Evolutionary conservation across 2,888 invertebrate genomes (phyloP), one percentile per base, ranked within the genome.

Genomic region (Chaetogeoica ovagalla): DNA sequence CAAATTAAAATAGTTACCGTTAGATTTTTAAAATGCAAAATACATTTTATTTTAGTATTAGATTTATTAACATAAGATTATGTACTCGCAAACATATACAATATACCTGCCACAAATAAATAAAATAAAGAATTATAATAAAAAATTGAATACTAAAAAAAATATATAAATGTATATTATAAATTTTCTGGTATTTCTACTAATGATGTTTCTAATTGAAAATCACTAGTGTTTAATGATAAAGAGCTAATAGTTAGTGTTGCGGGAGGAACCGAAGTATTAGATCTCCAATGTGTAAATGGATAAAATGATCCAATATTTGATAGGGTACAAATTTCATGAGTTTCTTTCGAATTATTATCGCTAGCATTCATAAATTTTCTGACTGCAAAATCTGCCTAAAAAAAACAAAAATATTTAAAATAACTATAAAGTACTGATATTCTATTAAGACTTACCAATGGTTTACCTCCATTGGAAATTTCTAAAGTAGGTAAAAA

Each of bases 401-500:
- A 57, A 63, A 39, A 55, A 43, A 19, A 23, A 30, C 52, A 63
- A 52, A 52, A 60, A 52, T 60, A 76, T n/a, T 19, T 55, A n/a
- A 62, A 55, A 55, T 55, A 17, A 7, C 5, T 6, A 7, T 21
- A 17, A 30, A 37, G 11, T 60, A 48, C 17, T 39, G 39, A 17
- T 17, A 23, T 1, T 37, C 2, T 15, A n/a, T 37, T 59, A 15
- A 21, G 9, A 66, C 69, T 82, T 82, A 85, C 84, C 83, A 84
- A 84, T 1, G 84, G 84, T 81, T 84, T 83, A 8, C 85, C 85
- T 39, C 84, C 84, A 37, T 84, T 84, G 15, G 83, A 82, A 82
- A 93, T 91, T 87, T 96, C 94, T 9, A 95, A 89, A 30, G 93
- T 91, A 30, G 92, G 91, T 85, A 95, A 89, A 94, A 95, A 96